phyloP scores from a whole-genome alignment of 2,113 vertebrate species.

The Terrapene triunguis region DNA sequence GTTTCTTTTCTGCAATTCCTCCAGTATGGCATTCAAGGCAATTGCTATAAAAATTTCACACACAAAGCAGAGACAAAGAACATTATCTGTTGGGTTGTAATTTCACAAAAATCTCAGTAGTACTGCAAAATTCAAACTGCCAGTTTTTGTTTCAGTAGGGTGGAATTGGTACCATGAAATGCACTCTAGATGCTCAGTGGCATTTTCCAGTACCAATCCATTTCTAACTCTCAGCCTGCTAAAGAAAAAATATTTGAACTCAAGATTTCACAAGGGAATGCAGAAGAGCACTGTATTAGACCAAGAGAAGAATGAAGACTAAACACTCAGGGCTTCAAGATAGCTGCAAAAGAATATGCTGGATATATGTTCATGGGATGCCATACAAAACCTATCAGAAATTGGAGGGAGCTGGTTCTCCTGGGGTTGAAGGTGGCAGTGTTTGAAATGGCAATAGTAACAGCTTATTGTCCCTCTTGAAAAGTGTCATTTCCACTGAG shows the following conservation, averaged over 20 bases:
- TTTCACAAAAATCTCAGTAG: slow-evolving; percentile 67
- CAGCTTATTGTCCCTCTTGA: not conserved
- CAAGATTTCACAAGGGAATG: slow-evolving; percentile 26
- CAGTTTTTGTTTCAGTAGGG: slow-evolving; percentile 68
- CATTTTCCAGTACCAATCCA: slow-evolving; percentile 69
- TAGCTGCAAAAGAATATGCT: not conserved
- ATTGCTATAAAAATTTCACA: slow-evolving; percentile 4
- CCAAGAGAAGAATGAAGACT: slow-evolving; percentile 29
- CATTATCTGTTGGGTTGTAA: slow-evolving; percentile 51
- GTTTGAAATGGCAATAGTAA: slow-evolving; percentile 27
- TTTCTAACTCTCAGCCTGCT: slow-evolving; percentile 68
- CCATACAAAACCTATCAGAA: fast-evolving
- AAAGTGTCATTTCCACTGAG: slow-evolving; percentile 34
- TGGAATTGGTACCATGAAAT: slow-evolving; percentile 62
- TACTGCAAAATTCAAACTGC: slow-evolving; percentile 60
- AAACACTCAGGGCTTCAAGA: not conserved
- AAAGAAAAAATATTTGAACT: slow-evolving; percentile 59
- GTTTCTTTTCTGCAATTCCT: not conserved
- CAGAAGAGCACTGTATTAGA: not conserved
- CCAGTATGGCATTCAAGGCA: not conserved
- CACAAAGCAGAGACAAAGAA: slow-evolving; percentile 18
- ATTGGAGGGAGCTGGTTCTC: not conserved
- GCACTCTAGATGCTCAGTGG: slow-evolving; percentile 77
- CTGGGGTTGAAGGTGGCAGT: not conserved
- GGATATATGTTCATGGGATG: not conserved